Evolutionary conservation across 2,797 vertebrate species (phyloP), one percentile per base, ranked within the genome.

Genomic region (Hybognathus amarus): DNA sequence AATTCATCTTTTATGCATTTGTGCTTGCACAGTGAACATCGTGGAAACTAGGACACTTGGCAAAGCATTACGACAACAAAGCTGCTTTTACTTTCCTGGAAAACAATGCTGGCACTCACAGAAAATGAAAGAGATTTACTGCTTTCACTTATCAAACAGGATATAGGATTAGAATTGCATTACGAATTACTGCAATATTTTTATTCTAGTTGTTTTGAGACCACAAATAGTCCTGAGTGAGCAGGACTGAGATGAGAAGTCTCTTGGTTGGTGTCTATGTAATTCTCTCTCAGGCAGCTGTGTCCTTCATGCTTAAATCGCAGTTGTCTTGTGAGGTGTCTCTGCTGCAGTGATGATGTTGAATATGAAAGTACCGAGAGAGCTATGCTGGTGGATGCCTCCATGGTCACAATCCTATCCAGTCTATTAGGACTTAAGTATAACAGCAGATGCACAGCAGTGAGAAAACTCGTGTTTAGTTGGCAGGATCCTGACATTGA

Each of bases 1-100:
- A 91, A 91, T 92, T 93, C 90, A 93, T 94, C 89, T 94, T 94
- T 94, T 93, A 93, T 94, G 90, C 93, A 91, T 93, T 87, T 90
- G 87, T 91, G 90, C 89, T 91, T 91, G 90, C 90, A 93, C 90
- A 91, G 90, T 91, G 90, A 93, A 91, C 89, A 86, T 86, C 87
- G 79, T 84, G 85, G 89, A 92, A 94, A 92, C 88, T 92, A 89
- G 91, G 92, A 90, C 93, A 93, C 89, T 87, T 90, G 90, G 90
- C 91, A 91, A 87, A 91, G 89, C 88, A 91, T 93, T 93, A 91
- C 88, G 83, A 88, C 88, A 93, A 91, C 92, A 92, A 91, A 92
- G 91, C 90, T 89, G 90, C 91, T 93, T 92, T 89, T 77, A 77
- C 73, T 90, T 91, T 92, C 54, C 86, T 92, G 82, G 73, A 87